These are phyloP conservation scores for Neodiprion lecontei DNA, from an alignment of 1,140 invertebrate species.

Conservation along the genomic window DNA sequence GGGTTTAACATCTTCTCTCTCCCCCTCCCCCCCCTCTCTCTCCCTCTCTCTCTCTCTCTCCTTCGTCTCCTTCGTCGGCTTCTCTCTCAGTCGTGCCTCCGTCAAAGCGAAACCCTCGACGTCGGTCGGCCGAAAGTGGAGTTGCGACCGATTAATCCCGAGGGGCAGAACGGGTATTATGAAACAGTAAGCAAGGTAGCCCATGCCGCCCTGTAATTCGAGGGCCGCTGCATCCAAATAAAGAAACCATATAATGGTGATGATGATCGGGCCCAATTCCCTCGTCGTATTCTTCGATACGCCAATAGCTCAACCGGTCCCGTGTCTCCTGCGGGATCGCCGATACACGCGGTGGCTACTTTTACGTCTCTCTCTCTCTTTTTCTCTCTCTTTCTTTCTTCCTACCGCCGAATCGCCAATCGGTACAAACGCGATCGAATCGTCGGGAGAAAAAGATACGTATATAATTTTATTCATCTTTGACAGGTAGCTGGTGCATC, in stretches of 20 bases:
- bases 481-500: neutral
- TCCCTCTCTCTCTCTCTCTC: too few relatives aligned
- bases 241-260: slow-evolving; percentile 61
- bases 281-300: slow-evolving; percentile 53
- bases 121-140: neutral
- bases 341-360: slow-evolving; percentile 24
- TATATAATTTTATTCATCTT: neutral
- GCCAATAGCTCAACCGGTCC: slow-evolving; percentile 50
- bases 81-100: neutral
- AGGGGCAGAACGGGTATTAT: slow-evolving; percentile 33
- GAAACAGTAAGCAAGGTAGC: slow-evolving; percentile 61
- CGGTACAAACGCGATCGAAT: neutral
- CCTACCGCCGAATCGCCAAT: neutral
- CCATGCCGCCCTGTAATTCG: slow-evolving; percentile 59
- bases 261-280: slow-evolving; percentile 59
- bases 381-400: too few relatives aligned
- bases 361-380: too few relatives aligned
- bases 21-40: too few relatives aligned
- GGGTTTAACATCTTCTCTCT: too few relatives aligned
- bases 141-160: neutral
- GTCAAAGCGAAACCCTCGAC: neutral
- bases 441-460: neutral
- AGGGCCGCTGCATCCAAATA: slow-evolving; percentile 57
- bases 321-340: slow-evolving; percentile 39
- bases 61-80: too few relatives aligned